Percentiles rank a stretch among this genome's conserved stretches.
Conservation (phyloP, 2,113 vertebrate genomes). For the Castor canadensis region DNA sequence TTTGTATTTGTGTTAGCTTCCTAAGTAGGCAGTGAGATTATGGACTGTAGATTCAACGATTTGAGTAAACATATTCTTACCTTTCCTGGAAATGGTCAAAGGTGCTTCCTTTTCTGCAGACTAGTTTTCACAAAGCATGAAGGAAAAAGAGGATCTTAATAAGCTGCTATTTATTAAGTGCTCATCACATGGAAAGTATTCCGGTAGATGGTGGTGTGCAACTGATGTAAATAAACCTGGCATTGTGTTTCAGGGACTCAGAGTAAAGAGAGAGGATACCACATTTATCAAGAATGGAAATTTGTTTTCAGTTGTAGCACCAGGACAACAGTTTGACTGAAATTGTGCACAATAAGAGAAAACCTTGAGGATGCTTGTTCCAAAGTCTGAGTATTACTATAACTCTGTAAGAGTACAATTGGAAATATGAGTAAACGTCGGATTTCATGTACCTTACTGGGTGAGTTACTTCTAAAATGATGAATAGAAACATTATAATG, state of each 20-base stretch:
- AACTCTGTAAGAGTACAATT: not conserved
- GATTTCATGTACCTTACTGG: not conserved
- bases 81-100: not conserved
- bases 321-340: not conserved
- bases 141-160: not conserved
- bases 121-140: not conserved
- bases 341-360: not conserved
- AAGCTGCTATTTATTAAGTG: not conserved
- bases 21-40: not conserved
- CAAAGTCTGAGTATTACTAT: not conserved
- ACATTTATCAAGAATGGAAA: not conserved
- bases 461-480: not conserved
- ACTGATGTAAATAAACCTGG: not conserved
- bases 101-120: not conserved
- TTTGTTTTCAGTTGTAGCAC: not conserved
- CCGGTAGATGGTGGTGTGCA: not conserved
- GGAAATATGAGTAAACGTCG: not conserved
- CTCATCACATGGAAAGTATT: not conserved
- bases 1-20: not conserved
- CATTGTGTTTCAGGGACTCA: not conserved
- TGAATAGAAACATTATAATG: constrained; percentile 1
- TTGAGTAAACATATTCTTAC: not conserved
- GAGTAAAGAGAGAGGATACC: not conserved
- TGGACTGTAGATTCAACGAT: not conserved
- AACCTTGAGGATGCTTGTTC: not conserved